A percentile compares a stretch with the other conserved stretches of the same genome.
Evolutionary conservation across 2,113 vertebrate genomes (phyloP).

Genomic region (Euleptes europaea): DNA sequence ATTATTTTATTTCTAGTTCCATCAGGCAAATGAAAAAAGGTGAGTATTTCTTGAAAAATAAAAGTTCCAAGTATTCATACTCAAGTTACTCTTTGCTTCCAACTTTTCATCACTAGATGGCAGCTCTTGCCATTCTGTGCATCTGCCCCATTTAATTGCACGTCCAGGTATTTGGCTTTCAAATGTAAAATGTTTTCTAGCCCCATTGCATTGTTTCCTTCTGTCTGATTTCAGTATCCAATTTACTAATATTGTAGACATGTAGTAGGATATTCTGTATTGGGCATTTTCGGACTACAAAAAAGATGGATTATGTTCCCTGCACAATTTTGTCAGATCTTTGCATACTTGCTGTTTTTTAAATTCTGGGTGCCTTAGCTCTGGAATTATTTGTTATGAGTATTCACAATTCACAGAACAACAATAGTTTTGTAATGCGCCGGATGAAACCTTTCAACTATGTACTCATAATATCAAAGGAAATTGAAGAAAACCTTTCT

Average conservation of each 20-base stretch:
- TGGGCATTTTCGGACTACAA: not conserved
- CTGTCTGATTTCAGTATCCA: constrained; percentile 13
- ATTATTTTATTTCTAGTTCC: not conserved
- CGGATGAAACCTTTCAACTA: not conserved
- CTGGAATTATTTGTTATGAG: not conserved
- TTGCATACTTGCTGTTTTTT: not conserved
- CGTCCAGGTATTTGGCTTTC: not conserved
- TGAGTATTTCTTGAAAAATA: not conserved
- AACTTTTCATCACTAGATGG: constrained; percentile 43
- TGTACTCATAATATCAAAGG: not conserved
- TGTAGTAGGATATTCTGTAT: not conserved
- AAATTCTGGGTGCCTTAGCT: not conserved
- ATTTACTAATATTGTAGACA: not conserved
- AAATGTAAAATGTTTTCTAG: not conserved
- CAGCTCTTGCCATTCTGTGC: constrained; percentile 47
- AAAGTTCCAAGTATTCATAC: not conserved
- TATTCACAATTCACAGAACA: not conserved
- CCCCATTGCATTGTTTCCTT: rapidly evolving
- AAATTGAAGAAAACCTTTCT: not conserved
- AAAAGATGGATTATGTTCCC: not conserved
- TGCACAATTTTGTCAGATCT: not conserved
- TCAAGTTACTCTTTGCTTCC: constrained; percentile 26
- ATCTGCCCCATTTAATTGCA: not conserved
- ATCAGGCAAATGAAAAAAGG: not conserved
- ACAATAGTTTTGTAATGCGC: not conserved